phyloP scores from a whole-genome alignment of 2,888 invertebrate genomes.

The Epirrhoe tristata region DNA sequence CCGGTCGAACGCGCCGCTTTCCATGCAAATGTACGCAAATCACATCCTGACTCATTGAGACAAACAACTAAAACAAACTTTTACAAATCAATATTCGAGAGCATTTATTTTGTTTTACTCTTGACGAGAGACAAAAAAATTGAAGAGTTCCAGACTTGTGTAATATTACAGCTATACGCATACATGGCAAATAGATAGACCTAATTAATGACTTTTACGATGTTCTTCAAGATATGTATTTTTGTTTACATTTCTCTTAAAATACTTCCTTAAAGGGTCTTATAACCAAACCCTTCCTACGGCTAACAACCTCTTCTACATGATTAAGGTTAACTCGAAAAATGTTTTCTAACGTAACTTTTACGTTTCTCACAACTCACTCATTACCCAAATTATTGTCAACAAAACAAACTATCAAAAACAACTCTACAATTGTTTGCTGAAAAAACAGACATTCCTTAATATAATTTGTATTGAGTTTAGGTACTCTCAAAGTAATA shows the following conservation, averaged over 20 bases:
- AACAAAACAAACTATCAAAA: no score
- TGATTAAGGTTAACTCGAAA: no score
- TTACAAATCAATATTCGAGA: conserved; percentile 21
- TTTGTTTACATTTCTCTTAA: neutral
- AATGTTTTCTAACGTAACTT: no score
- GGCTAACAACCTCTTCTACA: neutral
- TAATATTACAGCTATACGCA: neutral
- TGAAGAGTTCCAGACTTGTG: neutral
- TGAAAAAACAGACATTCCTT: conserved; percentile 2
- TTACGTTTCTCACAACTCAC: no score
- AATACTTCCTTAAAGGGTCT: neutral
- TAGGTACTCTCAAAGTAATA: conserved; percentile 30
- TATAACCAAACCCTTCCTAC: neutral
- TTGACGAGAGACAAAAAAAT: neutral
- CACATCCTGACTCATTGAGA: conserved; percentile 49
- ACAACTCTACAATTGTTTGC: no score
- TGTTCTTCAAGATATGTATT: neutral
- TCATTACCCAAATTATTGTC: no score
- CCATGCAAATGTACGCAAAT: conserved; percentile 62
- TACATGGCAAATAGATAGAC: neutral
- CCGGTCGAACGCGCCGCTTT: conserved; percentile 39
- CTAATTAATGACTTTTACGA: neutral
- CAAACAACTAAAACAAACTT: conserved; percentile 41
- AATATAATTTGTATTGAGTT: conserved; percentile 6
- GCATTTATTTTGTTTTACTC: neutral